Percentiles rank a stretch among this genome's conserved stretches.
These are phyloP conservation scores for Crenichthys baileyi DNA, from an alignment of 2,797 vertebrate genomes.

Conservation along the genomic window DNA sequence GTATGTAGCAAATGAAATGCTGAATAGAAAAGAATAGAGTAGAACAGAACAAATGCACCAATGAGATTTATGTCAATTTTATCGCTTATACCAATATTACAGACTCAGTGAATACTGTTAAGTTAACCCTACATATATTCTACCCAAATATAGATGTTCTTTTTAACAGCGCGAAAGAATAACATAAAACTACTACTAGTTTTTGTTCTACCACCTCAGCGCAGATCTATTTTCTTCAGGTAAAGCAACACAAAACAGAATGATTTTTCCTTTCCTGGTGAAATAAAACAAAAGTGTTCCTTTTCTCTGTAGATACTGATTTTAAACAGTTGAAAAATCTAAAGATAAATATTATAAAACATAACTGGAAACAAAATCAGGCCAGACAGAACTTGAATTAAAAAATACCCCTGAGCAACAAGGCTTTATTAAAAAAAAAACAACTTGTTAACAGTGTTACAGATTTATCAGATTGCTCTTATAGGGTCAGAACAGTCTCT, in stretches of 20 bases:
- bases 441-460: slow-evolving; percentile 44
- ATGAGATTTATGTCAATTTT: neutral
- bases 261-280: slow-evolving; percentile 7
- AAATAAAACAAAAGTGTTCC: slow-evolving; percentile 13
- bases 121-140: neutral
- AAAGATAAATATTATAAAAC: slow-evolving; percentile 24
- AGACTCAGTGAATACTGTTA: neutral
- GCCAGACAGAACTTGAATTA: slow-evolving; percentile 34
- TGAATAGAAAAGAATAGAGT: neutral
- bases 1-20: neutral
- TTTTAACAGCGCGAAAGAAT: neutral
- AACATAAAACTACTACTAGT: neutral
- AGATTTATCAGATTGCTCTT: slow-evolving; percentile 61
- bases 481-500: slow-evolving; percentile 47
- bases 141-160: neutral
- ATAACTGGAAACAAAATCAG: slow-evolving; percentile 37
- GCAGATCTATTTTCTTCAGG: neutral
- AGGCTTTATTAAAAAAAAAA: slow-evolving; percentile 31
- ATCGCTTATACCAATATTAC: neutral
- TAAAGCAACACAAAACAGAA: neutral
- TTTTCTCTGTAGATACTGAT: slow-evolving; percentile 5
- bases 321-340: slow-evolving; percentile 30
- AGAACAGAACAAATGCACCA: neutral
- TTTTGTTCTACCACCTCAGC: neutral
- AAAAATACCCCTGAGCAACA: slow-evolving; percentile 29